A percentile compares a stretch with the other conserved stretches of the same genome.
Evolutionary conservation across 2,113 vertebrate species (phyloP).

Genomic region (Trochalopteron elliotii): DNA sequence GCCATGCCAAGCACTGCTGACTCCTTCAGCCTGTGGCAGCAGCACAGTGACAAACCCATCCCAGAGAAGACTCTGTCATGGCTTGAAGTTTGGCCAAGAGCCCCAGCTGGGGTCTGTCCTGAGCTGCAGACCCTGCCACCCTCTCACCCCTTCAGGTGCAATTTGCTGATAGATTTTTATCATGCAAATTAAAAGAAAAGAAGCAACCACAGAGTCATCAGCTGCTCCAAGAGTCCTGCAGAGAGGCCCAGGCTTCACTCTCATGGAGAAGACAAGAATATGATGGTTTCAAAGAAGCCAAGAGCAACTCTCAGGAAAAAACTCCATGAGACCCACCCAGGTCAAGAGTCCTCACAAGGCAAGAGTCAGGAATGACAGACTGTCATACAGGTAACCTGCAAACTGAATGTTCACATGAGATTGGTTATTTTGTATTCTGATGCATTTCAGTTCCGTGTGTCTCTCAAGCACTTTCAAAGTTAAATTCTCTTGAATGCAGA

Average conservation of each 20-base stretch:
- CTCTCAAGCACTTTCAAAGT: neutral
- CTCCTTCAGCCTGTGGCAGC: neutral
- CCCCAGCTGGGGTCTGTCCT: neutral
- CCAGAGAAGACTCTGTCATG: neutral
- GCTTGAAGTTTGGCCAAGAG: neutral
- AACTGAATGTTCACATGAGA: conserved; percentile 59
- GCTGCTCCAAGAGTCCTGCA: conserved; percentile 72
- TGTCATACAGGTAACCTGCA: conserved; percentile 79
- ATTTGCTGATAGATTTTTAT: conserved; percentile 82
- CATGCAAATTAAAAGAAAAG: conserved; percentile 79
- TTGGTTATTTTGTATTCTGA: neutral
- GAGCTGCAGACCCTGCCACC: conserved; percentile 1
- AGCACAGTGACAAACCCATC: neutral
- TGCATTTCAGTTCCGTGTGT: neutral
- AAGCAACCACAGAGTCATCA: conserved; percentile 78
- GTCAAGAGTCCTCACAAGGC: conserved; percentile 70
- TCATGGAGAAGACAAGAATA: conserved; percentile 70
- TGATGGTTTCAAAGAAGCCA: conserved; percentile 74
- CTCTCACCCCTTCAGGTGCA: conserved; percentile 57
- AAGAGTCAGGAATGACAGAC: conserved; percentile 71
- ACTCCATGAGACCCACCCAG: conserved; percentile 72
- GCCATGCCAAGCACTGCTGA: neutral
- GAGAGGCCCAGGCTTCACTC: conserved; percentile 69
- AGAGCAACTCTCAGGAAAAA: conserved; percentile 78
- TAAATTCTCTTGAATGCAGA: neutral